Evolutionary conservation across 2,113 vertebrate genomes (phyloP).

Genomic region (Trogon melanurus): DNA sequence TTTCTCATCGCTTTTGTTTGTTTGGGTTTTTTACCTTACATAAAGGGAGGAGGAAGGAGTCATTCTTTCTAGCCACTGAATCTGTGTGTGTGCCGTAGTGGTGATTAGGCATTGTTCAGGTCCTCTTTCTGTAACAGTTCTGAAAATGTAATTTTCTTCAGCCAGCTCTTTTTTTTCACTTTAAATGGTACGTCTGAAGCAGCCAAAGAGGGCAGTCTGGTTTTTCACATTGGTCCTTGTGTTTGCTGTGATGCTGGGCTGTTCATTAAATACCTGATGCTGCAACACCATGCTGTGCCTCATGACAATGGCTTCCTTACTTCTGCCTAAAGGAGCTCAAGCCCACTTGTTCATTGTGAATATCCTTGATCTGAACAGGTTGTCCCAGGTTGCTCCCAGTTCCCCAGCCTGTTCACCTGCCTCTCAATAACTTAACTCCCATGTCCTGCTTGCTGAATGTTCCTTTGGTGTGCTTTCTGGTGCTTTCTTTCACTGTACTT

Average conservation of each 20-base stretch:
- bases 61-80: neutral
- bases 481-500: neutral
- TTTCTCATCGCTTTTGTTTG: neutral
- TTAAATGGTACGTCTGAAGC: neutral
- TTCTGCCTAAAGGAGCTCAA: neutral
- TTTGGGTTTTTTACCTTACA: neutral
- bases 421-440: neutral
- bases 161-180: neutral
- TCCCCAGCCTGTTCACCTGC: neutral
- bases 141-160: neutral
- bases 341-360: neutral
- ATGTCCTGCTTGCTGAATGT: neutral
- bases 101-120: neutral
- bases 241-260: neutral
- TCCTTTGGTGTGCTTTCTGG: neutral
- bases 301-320: neutral
- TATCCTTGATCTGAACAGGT: neutral
- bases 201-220: neutral
- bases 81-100: fast-evolving
- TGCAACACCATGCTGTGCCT: fast-evolving
- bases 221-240: neutral
- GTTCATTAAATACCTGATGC: neutral
- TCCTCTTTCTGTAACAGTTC: neutral
- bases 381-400: neutral
- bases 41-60: neutral